phyloP scores from a whole-genome alignment of 2,113 vertebrate species.

The Gambusia holbrooki region DNA sequence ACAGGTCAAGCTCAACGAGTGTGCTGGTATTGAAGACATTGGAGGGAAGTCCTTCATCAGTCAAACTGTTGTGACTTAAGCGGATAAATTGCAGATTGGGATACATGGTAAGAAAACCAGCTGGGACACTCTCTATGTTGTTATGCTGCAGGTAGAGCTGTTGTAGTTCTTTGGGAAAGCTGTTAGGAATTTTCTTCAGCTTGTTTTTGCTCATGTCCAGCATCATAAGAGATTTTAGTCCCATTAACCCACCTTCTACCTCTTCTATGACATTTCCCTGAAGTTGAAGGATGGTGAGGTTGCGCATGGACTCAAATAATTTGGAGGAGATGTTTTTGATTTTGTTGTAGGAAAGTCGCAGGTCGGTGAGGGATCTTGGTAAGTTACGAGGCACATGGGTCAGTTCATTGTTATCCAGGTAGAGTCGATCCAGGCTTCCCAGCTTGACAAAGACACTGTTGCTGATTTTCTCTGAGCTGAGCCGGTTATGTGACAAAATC shows the following conservation, averaged over 20 bases:
- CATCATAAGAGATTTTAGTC: slow-evolving; percentile 85
- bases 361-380: slow-evolving; percentile 86
- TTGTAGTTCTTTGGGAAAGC: slow-evolving; percentile 83
- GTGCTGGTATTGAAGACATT: slow-evolving; percentile 90
- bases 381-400: slow-evolving; percentile 86
- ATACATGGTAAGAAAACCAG: slow-evolving; percentile 82
- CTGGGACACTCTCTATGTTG: slow-evolving; percentile 84
- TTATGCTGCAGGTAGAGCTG: slow-evolving; percentile 93
- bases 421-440: slow-evolving; percentile 86
- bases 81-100: slow-evolving; percentile 87
- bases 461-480: slow-evolving; percentile 90
- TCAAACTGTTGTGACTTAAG: slow-evolving; percentile 90
- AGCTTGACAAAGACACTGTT: slow-evolving; percentile 88
- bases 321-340: slow-evolving; percentile 82
- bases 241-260: slow-evolving; percentile 82
- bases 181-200: slow-evolving; percentile 84
- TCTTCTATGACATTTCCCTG: slow-evolving; percentile 87
- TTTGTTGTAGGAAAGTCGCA: slow-evolving; percentile 88
- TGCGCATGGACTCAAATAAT: slow-evolving; percentile 84
- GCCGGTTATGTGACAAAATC: slow-evolving; percentile 87
- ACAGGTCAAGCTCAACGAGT: slow-evolving; percentile 92
- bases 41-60: slow-evolving; percentile 87
- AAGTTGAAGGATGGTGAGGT: slow-evolving; percentile 86
- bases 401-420: slow-evolving; percentile 90
- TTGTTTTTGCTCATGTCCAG: slow-evolving; percentile 91